Evolutionary conservation across 2,113 vertebrate genomes (phyloP), one percentile per base, ranked within the genome.

Genomic region (Pithys albifrons): DNA sequence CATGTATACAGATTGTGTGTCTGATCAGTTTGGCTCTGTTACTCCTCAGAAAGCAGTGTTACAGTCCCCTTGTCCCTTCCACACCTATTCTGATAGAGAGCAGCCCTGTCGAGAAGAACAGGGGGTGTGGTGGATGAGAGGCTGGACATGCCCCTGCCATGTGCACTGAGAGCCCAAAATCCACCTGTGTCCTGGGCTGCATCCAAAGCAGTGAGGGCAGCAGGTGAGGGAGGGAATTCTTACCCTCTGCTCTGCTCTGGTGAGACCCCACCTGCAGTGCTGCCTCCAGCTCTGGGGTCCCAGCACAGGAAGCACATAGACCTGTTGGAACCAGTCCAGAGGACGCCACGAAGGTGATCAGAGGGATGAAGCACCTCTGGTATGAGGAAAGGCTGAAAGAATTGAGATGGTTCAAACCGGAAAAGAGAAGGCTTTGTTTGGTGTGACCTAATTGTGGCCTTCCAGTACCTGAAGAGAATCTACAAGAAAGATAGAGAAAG

Each of bases 61-160:
- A 12, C 4, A 41, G 10, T 39, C 2, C 3, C 37, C 8, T 54
- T 46, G 49, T 39, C 20, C 31, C 19, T 39, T 24, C 18, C 27
- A 66, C 1, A 12, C 7, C 23, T 6, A 12, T 74, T 39, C n/a
- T 18, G 29, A 24, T 6, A 46, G 28, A 61, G 33, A 75, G 16
- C 6, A 54, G 54, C 6, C 45, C 28, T 39, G 15, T 5, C 2
- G 27, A 29, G 27, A n/a, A 54, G 19, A 54, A 39, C 14, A 45
- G 19, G 23, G 7, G 1, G 5, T 67, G 54, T 59, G 46, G 27
- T 37, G 69, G 7, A 5, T 51, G 69, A 66, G 77, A 59, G 33
- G 37, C 45, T 59, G 27, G 52, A 37, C 37, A 23, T 33, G 33
- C 8, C 23, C 43, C 0, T 0, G n/a, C 35, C 2, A 0, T 14